phyloP scores from a whole-genome alignment of 2,797 vertebrate species.

The Emys orbicularis region DNA sequence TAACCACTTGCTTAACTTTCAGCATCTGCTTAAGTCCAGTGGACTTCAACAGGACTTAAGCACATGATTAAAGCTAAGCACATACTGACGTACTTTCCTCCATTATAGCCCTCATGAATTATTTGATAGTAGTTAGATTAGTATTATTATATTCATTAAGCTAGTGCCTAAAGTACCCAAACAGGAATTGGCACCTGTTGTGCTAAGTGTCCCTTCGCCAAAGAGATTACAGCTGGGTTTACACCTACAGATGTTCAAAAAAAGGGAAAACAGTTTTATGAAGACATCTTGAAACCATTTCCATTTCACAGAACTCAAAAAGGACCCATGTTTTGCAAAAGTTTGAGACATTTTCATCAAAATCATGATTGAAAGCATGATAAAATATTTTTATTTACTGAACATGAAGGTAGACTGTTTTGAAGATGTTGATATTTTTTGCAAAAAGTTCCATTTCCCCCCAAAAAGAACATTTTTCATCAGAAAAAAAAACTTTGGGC shows the following conservation, averaged over 20 bases:
- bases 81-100: conserved; percentile 38
- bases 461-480: neutral
- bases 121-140: neutral
- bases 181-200: neutral
- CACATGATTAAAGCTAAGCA: neutral
- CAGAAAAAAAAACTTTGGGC: neutral
- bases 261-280: accelerated
- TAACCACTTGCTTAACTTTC: neutral
- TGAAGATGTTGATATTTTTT: conserved; percentile 1
- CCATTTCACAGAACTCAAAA: neutral
- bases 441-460: neutral
- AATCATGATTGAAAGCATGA: neutral
- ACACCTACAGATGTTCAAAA: neutral
- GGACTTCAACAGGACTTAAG: neutral
- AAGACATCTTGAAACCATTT: neutral
- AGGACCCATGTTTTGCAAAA: accelerated
- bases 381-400: neutral
- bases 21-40: neutral
- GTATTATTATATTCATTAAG: neutral
- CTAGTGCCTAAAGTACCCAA: neutral
- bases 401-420: neutral
- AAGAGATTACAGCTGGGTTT: neutral
- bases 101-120: conserved; percentile 15
- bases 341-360: neutral
- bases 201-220: neutral